Percentiles rank a stretch among this genome's conserved stretches.
These are phyloP conservation scores for Drosophila ficusphila DNA, from an alignment of 1,140 invertebrate species.

Conservation along the genomic window DNA sequence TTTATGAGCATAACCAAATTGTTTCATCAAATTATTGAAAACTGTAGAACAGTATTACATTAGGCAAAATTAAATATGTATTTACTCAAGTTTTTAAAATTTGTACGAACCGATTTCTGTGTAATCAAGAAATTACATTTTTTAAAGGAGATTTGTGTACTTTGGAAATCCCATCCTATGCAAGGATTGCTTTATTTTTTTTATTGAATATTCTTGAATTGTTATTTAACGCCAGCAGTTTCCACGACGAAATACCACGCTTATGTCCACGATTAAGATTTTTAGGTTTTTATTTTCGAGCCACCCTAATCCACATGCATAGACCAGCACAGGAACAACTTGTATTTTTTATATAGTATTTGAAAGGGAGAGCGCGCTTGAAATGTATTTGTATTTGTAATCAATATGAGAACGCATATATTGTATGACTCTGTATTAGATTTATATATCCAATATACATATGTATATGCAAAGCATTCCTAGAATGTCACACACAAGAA, in stretches of 20 bases:
- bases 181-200: no score
- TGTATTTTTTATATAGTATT: conserved; percentile 81
- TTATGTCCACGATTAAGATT: not conserved
- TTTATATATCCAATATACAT: conserved; percentile 41
- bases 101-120: no score
- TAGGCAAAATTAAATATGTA: no score
- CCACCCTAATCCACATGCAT: conserved; percentile 16
- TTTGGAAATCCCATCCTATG: no score
- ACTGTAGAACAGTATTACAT: no score
- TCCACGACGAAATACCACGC: not conserved
- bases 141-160: no score
- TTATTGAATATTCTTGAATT: not conserved
- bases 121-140: no score
- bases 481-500: conserved; percentile 52
- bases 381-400: conserved; percentile 62
- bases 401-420: conserved; percentile 36
- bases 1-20: no score
- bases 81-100: no score
- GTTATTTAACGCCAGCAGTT: not conserved
- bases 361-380: conserved; percentile 44
- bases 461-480: conserved; percentile 60
- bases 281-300: conserved; percentile 1
- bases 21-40: no score
- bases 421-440: conserved; percentile 30
- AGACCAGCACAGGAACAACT: conserved; percentile 53